Evolutionary conservation across 2,797 vertebrate species (phyloP), one percentile per base, ranked within the genome.

Genomic region (Sebastes taczanowskii): DNA sequence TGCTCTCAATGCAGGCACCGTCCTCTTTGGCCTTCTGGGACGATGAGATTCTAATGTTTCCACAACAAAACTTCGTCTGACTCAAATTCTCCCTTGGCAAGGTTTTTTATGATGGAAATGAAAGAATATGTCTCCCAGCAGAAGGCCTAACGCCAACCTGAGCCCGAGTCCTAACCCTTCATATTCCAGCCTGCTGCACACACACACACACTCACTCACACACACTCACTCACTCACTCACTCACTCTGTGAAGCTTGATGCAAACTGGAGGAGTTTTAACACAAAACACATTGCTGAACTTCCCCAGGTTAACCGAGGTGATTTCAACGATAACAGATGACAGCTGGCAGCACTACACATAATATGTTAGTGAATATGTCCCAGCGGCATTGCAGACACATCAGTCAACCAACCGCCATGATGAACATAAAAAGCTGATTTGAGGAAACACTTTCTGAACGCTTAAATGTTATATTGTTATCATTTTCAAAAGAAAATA

Each of bases 21-120:
- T 56, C 53, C 23, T 71, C 66, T 64, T 11, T 78, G 73, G 77
- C 53, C 75, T 70, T 63, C 38, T 71, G 78, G 56, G 81, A 85
- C 77, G 34, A 55, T 34, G 59, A 74, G 11, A 77, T 65, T 62
- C 68, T 67, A 53, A 59, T 71, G 77, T 91, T 91, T 88, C 88
- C 82, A 90, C 78, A 91, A 91, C 88, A 87, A 82, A 86, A 77
- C 80, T 62, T 52, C 10, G 59, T 23, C 66, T 88, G 83, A 91
- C 81, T 88, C 84, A 86, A 69, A 68, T 49, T 82, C 85, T 87
- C 81, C 89, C 68, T 67, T 88, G 86, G 84, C 77, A 74, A 70
- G 42, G 25, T 11, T 29, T 84, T 81, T 83, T 79, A 86, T 81
- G 78, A 82, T 87, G 86, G 82, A 86, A 89, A 85, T 79, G 32